Percentiles rank a stretch among this genome's conserved stretches.
These are phyloP conservation scores for Drosophila stalkeri DNA, from an alignment of 2,888 invertebrate species.

Conservation along the genomic window DNA sequence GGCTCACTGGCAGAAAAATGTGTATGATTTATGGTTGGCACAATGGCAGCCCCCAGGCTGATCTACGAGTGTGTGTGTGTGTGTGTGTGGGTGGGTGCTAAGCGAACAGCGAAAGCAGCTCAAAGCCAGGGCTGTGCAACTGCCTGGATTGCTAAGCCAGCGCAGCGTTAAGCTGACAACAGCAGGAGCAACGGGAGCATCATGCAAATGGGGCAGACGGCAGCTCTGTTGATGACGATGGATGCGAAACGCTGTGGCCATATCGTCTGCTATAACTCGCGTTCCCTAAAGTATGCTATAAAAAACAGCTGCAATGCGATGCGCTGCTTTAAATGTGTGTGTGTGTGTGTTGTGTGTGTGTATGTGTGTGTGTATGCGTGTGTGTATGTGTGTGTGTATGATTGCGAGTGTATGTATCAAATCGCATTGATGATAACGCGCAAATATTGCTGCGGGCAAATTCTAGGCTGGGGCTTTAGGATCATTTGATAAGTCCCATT, in stretches of 20 bases:
- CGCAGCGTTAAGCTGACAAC: slow-evolving; percentile 55
- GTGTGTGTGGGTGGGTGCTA: slow-evolving; percentile 22
- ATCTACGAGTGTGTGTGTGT: slow-evolving; percentile 18
- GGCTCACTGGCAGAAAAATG: slow-evolving; percentile 78
- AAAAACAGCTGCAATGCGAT: slow-evolving; percentile 31
- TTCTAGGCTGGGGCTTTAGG: slow-evolving; percentile 16
- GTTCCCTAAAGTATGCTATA: slow-evolving; percentile 54
- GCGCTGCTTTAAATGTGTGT: not conserved
- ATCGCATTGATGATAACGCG: slow-evolving; percentile 61
- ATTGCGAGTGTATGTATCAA: slow-evolving; percentile 18
- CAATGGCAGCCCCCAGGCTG: slow-evolving; percentile 52
- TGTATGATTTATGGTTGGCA: slow-evolving; percentile 78
- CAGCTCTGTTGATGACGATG: slow-evolving; percentile 28
- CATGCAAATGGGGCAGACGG: slow-evolving; percentile 1
- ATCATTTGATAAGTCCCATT: slow-evolving; percentile 43
- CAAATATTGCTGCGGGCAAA: slow-evolving; percentile 24
- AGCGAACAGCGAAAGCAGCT: slow-evolving; percentile 45
- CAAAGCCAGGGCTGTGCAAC: slow-evolving; percentile 28
- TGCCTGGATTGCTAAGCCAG: slow-evolving; percentile 51
- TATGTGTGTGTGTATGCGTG: not conserved
- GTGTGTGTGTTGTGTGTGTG: not conserved
- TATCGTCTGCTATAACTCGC: slow-evolving; percentile 12
- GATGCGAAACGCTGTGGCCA: slow-evolving; percentile 32
- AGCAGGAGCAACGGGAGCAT: slow-evolving; percentile 8
- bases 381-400: not conserved